Evolutionary conservation across 2,797 vertebrate genomes (phyloP).

Genomic region (Myotis planiceps): DNA sequence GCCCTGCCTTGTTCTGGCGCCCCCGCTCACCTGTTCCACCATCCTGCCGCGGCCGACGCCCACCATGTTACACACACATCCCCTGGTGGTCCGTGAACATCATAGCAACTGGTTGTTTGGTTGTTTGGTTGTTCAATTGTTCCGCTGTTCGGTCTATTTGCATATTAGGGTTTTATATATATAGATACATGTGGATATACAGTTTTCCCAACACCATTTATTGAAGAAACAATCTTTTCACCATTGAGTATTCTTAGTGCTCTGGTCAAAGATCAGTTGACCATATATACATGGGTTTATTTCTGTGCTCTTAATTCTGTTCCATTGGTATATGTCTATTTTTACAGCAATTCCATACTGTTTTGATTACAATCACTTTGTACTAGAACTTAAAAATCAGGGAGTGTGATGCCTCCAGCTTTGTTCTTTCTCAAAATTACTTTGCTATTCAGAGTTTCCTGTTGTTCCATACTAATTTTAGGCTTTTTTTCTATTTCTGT

Average conservation of each 20-base stretch:
- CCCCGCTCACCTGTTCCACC: too few species aligned
- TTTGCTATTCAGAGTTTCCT: not conserved
- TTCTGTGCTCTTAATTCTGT: not conserved
- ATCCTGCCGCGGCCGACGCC: fast-evolving
- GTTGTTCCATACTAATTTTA: not conserved
- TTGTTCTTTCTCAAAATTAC: not conserved
- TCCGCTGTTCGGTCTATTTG: too few species aligned
- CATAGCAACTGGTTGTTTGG: too few species aligned
- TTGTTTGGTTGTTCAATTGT: too few species aligned
- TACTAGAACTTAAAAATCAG: not conserved
- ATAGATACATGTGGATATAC: not conserved
- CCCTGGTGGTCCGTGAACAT: too few species aligned
- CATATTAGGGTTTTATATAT: too few species aligned
- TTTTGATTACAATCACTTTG: not conserved
- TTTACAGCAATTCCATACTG: not conserved
- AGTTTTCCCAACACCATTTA: not conserved
- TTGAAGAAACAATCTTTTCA: not conserved
- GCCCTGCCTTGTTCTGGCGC: too few species aligned
- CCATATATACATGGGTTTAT: not conserved
- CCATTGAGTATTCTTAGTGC: not conserved
- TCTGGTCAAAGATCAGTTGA: not conserved
- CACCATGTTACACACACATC: too few species aligned
- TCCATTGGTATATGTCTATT: not conserved
- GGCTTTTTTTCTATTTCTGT: not conserved
- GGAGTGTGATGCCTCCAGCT: too few species aligned